A percentile compares a stretch with the other conserved stretches of the same genome.
Evolutionary conservation across 2,888 invertebrate species (phyloP).

Genomic region (Netelia melanura): DNA sequence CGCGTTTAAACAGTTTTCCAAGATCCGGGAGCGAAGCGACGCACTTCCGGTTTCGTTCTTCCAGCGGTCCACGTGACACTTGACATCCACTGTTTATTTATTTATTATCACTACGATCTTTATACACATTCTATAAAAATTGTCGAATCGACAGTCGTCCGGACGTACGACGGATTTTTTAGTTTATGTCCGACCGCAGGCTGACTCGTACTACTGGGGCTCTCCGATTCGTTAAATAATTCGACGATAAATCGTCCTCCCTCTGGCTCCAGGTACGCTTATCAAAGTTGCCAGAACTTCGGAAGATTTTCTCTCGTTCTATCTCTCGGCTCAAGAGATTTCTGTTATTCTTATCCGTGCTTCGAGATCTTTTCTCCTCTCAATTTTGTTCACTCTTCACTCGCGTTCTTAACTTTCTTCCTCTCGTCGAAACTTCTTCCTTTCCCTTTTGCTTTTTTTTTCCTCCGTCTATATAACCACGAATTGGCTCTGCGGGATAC

Average conservation of each 20-base stretch:
- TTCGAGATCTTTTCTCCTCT: constrained; percentile 34
- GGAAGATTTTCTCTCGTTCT: constrained; percentile 25
- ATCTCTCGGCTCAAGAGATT: constrained; percentile 10
- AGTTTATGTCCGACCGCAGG: constrained; percentile 32
- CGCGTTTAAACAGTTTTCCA: constrained; percentile 74
- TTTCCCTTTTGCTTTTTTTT: background rate
- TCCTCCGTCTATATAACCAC: background rate
- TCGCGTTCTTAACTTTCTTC: constrained; percentile 10
- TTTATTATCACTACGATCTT: constrained; percentile 48
- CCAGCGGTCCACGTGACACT: constrained; percentile 73
- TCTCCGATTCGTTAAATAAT: constrained; percentile 7
- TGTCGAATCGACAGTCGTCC: background rate
- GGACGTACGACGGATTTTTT: background rate
- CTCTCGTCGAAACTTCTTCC: background rate
- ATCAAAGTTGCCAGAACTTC: constrained; percentile 40
- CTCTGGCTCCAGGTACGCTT: constrained; percentile 26
- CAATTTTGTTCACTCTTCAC: constrained; percentile 32
- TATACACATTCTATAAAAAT: background rate
- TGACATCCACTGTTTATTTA: constrained; percentile 74
- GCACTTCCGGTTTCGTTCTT: constrained; percentile 67
- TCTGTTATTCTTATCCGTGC: constrained; percentile 32
- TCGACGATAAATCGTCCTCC: constrained; percentile 27
- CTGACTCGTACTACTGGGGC: constrained; percentile 40
- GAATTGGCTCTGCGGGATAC: constrained; percentile 12
- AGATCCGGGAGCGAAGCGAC: constrained; percentile 72